Evolutionary conservation across 2,888 invertebrate genomes (phyloP).

Genomic region (Periphyllus acericola): DNA sequence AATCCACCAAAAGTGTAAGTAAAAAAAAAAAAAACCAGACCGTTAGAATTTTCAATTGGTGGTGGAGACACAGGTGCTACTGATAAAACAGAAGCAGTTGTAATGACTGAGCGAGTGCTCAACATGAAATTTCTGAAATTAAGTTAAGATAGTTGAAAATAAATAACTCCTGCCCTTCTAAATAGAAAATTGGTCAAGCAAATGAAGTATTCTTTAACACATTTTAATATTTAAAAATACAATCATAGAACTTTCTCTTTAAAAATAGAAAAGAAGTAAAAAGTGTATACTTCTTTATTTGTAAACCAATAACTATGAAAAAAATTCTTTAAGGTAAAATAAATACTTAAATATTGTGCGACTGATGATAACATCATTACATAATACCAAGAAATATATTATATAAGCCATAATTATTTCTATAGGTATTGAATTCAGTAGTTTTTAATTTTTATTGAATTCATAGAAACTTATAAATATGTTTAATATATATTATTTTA

Average conservation of each 20-base stretch:
- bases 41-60: constrained; percentile 56
- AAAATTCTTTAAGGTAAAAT: too few species aligned
- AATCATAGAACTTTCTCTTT: background rate
- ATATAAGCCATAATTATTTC: background rate
- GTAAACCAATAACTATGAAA: too few species aligned
- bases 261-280: background rate
- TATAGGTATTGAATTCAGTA: background rate
- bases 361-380: background rate
- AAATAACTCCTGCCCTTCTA: background rate
- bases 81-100: constrained; percentile 61
- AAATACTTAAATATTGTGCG: too few species aligned
- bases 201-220: background rate
- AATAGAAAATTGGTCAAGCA: background rate
- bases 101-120: constrained; percentile 64
- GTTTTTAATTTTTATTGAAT: background rate
- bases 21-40: constrained; percentile 40
- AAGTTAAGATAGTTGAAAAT: constrained; percentile 32
- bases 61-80: constrained; percentile 51
- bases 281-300: too few species aligned
- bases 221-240: background rate
- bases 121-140: constrained; percentile 65
- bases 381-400: background rate
- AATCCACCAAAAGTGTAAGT: constrained; percentile 9
- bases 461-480: background rate
- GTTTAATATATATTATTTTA: background rate